A percentile compares a stretch with the other conserved stretches of the same genome.
Conservation (phyloP, 2,113 vertebrate species). For the Petromus typicus region DNA sequence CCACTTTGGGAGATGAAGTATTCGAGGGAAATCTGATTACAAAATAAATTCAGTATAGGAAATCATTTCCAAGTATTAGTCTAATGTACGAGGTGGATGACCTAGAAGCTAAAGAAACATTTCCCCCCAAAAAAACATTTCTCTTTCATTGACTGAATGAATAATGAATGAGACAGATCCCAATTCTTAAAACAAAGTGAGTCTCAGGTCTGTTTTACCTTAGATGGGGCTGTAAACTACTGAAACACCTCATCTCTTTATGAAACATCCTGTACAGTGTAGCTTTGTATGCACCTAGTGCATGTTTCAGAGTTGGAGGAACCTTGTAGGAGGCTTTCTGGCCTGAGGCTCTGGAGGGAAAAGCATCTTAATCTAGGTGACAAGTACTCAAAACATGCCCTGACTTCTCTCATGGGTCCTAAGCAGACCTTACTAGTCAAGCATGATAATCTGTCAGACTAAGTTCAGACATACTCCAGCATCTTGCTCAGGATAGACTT, state of each 20-base stretch:
- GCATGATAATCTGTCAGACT: neutral
- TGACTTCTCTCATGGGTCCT: neutral
- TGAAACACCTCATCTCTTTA: neutral
- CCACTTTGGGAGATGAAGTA: neutral
- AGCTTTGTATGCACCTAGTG: neutral
- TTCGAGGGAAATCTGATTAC: neutral
- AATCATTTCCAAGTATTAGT: neutral
- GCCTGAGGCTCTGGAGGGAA: neutral
- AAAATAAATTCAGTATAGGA: neutral
- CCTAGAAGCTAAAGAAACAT: neutral
- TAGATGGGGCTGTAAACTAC: neutral
- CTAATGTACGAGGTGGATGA: neutral
- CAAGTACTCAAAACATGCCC: neutral
- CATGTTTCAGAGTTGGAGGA: neutral
- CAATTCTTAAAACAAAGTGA: neutral
- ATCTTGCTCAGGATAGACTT: neutral
- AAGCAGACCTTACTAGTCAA: neutral
- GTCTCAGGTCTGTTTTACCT: neutral
- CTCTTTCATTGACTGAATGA: neutral
- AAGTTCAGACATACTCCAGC: neutral
- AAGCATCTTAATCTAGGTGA: neutral
- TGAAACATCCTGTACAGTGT: neutral
- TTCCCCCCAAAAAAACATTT: conserved; percentile 2
- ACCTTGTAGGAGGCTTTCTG: neutral
- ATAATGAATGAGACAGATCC: neutral